Base-by-base conservation (phyloP, 2,797 vertebrate genomes). In the Eutrigla gurnardus region DNA sequence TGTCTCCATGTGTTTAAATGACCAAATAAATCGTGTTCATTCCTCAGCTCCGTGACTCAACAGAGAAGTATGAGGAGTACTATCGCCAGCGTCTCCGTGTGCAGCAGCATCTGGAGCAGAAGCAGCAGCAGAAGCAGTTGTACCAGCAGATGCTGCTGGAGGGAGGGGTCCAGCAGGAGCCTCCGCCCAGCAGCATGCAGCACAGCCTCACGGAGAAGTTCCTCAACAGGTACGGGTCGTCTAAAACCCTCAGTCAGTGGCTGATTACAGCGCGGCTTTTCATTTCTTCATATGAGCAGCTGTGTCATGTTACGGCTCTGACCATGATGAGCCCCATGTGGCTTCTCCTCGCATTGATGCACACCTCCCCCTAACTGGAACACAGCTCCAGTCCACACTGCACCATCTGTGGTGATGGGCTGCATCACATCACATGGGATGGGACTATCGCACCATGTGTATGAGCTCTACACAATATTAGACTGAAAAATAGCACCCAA, bases 81-180 rank as follows among this genome's bases (percentile, higher is more conserved):
- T 99, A 98, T 70, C 95, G 98, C 6, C 98, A 99, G 86, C 96
- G 97, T 1, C 85, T 99, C 6, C 97, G 98, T 4, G 98, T 99
- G 80, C 98, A 99, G 90, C 98, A 99, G 87, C 98, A 99, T 88
- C 93, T 99, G 39, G 98, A 99, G 82, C 97, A 99, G 93, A 99
- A 99, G 50, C 97, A 99, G 86, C 98, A 99, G 60, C 98, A 99
- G 65, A 92, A 95, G 59, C 97, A 98, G 80, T 88, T 99, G 77
- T 99, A 99, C 89, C 98, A 99, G 85, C 97, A 99, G 87, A 99
- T 99, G 98, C 85, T 99, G 65, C 92, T 97, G 67, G 98, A 99
- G 92, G 98, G 98, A 66, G 98, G 98, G 0, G 98, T 99, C 62
- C 96, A 97, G 90, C 97, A 98, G 86, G 96, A 96, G 33, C 96